Conservation (phyloP, 2,888 invertebrate species). For the Dicyrtoma fusca region DNA sequence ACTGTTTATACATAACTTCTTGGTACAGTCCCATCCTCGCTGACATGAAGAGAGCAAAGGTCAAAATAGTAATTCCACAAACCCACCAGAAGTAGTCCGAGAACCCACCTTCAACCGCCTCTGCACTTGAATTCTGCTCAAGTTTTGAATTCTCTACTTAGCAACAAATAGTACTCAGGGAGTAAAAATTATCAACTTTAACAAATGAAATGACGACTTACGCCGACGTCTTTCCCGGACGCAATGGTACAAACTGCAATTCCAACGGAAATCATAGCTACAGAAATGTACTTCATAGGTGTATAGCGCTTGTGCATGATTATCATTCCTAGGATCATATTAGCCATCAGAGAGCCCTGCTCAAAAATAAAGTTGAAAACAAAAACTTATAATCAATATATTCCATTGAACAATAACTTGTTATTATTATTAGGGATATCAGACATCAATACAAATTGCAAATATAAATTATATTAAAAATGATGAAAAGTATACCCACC, state of each 20-base stretch:
- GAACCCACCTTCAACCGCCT: constrained; percentile 40
- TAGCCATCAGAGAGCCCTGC: constrained; percentile 92
- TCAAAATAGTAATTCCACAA: constrained; percentile 78
- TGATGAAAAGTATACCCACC: constrained; percentile 65
- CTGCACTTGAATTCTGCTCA: constrained; percentile 41
- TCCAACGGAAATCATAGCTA: constrained; percentile 90
- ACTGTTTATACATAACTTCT: constrained; percentile 77
- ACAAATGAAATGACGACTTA: constrained; percentile 30
- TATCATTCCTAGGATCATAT: constrained; percentile 91
- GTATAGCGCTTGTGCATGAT: constrained; percentile 83
- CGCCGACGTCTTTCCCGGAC: constrained; percentile 71
- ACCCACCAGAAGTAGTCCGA: constrained; percentile 68
- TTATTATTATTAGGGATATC: too few relatives aligned
- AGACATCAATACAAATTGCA: too few relatives aligned
- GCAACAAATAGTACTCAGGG: too few relatives aligned
- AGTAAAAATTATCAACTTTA: constrained; percentile 13
- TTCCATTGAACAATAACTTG: too few relatives aligned
- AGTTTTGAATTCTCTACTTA: too few relatives aligned
- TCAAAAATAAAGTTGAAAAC: too few relatives aligned
- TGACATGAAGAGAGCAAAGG: constrained; percentile 85
- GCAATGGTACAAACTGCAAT: constrained; percentile 88
- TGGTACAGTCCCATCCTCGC: constrained; percentile 96
- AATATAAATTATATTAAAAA: constrained; percentile 22
- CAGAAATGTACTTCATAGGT: constrained; percentile 83
- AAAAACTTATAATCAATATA: too few relatives aligned